A percentile compares a stretch with the other conserved stretches of the same genome.
phyloP scores from a whole-genome alignment of 2,113 vertebrate genomes.

The Prunella himalayana region DNA sequence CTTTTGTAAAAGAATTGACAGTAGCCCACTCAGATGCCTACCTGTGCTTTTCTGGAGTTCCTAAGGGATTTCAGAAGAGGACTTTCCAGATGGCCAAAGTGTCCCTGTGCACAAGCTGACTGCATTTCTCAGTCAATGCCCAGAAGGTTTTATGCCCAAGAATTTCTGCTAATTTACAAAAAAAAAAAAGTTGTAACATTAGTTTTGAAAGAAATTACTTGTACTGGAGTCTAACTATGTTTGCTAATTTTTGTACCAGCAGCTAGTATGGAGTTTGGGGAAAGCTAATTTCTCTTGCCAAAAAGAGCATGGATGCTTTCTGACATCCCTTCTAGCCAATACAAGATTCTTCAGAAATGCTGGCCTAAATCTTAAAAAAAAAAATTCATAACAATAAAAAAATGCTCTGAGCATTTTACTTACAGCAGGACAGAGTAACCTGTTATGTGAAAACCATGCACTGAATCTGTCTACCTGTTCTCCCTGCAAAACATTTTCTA shows the following conservation, averaged over 20 bases:
- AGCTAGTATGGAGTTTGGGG: background rate
- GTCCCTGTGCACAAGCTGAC: background rate
- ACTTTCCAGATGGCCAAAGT: background rate
- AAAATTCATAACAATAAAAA: background rate
- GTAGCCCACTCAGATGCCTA: background rate
- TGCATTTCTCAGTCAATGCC: background rate
- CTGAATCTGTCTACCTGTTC: background rate
- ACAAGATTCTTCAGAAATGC: background rate
- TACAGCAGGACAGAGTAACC: background rate
- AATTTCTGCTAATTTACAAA: background rate
- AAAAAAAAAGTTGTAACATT: background rate
- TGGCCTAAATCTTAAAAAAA: background rate
- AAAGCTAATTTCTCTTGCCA: background rate
- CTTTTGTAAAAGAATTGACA: background rate
- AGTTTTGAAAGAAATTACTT: background rate
- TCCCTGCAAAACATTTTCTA: slow-evolving; percentile 28
- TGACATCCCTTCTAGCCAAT: background rate
- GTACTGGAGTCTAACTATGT: background rate
- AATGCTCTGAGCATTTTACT: background rate
- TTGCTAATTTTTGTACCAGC: background rate
- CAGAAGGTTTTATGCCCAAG: background rate
- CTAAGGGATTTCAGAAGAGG: background rate
- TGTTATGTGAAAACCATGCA: background rate
- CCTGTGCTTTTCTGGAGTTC: background rate
- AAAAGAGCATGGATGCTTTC: background rate